phyloP scores from a whole-genome alignment of 2,797 vertebrate species.

The Darevskia nairensis region DNA sequence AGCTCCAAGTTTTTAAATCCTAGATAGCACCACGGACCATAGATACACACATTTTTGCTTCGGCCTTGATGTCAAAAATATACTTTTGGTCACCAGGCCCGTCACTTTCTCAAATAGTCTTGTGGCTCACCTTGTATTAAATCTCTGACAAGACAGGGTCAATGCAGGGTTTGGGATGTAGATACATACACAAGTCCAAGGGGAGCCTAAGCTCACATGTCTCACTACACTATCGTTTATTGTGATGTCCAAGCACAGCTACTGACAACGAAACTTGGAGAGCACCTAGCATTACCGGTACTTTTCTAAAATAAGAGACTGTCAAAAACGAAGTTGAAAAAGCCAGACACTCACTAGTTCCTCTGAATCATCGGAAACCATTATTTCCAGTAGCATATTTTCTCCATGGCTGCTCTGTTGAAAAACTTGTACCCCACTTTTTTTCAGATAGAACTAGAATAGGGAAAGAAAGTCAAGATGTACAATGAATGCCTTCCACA shows the following conservation, averaged over 20 bases:
- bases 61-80: neutral
- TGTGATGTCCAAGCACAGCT: neutral
- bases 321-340: conserved; percentile 22
- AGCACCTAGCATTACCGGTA: neutral
- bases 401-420: conserved; percentile 97
- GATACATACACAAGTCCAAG: neutral
- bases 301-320: conserved; percentile 21
- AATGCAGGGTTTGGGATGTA: too few relatives aligned
- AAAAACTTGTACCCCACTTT: conserved; percentile 93
- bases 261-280: neutral
- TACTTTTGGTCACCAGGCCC: neutral
- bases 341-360: conserved; percentile 79
- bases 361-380: conserved; percentile 72
- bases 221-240: neutral
- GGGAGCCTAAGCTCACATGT: neutral
- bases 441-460: conserved; percentile 91
- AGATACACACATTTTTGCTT: neutral
- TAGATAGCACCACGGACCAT: too few relatives aligned
- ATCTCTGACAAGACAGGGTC: too few relatives aligned
- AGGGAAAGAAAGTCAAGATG: conserved; percentile 56
- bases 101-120: neutral
- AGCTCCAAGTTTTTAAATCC: neutral
- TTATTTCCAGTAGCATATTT: conserved; percentile 93
- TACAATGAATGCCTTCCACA: conserved; percentile 40
- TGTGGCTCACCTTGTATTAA: too few relatives aligned